Evolutionary conservation across 2,888 invertebrate genomes (phyloP), one percentile per base, ranked within the genome.

Genomic region (Sepioteuthis lessoniana): DNA sequence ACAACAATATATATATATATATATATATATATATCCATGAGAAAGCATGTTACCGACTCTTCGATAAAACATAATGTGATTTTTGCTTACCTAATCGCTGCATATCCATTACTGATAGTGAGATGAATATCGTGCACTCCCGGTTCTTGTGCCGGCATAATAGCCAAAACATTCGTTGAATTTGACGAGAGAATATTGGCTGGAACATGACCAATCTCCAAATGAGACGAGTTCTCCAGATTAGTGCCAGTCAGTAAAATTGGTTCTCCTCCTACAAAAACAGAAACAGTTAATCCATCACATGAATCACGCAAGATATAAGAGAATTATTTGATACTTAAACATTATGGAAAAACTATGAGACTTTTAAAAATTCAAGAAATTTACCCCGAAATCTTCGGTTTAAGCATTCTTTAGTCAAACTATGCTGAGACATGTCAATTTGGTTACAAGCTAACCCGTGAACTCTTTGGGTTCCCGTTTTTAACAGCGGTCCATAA

Each of bases 161-260:
- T 92, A 19, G 92, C 92, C 47, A 92, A n/a, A 21, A 92, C 92
- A 46, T 92, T 92, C 2, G 92, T 92, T n/a, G 92, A 4, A 46
- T 92, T 92, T n/a, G 46, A 19, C 19, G 46, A 42, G 13, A 92
- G 5, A 46, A 92, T 92, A 31, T 92, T 92, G 1, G 92, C 92
- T 4, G 92, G 92, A 42, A 46, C 92, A 3, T 42, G 92, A n/a
- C 92, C 92, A 47, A 92, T 92, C 47, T 92, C 38, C n/a, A 92
- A 42, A n/a, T 92, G 31, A n/a, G 47, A 31, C 5, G 92, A 16
- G 47, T 21, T 47, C 4, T 92, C 47, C 16, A 92, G 92, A n/a
- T 92, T 92, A 38, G 42, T 92, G 47, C 92, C 92, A 13, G 92
- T 92, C 31, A 92, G 42, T n/a, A 92, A n/a, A 92, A 92, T 42